Evolutionary conservation across 2,888 invertebrate species (phyloP), one percentile per base, ranked within the genome.

Genomic region (Cheilosia variabilis): DNA sequence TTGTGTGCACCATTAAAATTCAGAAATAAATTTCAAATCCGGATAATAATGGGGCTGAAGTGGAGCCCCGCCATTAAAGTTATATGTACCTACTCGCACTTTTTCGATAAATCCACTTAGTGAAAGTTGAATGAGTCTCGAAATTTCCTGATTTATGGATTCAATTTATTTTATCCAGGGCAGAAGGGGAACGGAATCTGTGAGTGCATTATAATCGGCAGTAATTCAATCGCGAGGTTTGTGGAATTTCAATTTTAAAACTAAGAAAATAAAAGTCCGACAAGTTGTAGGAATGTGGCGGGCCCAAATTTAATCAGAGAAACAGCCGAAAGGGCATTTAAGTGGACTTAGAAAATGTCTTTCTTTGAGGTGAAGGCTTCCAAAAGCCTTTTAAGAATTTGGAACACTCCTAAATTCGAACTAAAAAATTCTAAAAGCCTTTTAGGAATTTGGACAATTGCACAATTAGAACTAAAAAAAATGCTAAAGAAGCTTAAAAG

Each of bases 21-120:
- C 57, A 57, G 37, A 57, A 75, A 63, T 43, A 72, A 55, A 43
- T 60, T 50, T 52, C 52, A 72, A 72, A 73, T 63, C 45, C 73
- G 22, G 55, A 34, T 34, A 45, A 75, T 75, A 75, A 63, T 57
- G 55, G 73, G 47, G 47, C 41, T 22, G 22, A 57, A 66, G 22
- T 50, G 65, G 53, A 13, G 57, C 47, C 17, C 17, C 19, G 31
- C n/a, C 15, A 52, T 37, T 65, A 19, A 52, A 65, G 15, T 34
- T 58, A 37, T 31, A 2, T 9, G 31, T 37, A 27, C 6, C 27
- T 24, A 7, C 5, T 34, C 13, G 37, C 13, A 27, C 15, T 58
- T 71, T 60, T 50, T 37, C 24, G 45, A 58, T 47, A 45, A 50
- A 34, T 34, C 31, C 57, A 58, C 58, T 71, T 52, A 71, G 58